Base-by-base conservation (phyloP, 2,797 vertebrate genomes). In the Chelon labrosus region DNA sequence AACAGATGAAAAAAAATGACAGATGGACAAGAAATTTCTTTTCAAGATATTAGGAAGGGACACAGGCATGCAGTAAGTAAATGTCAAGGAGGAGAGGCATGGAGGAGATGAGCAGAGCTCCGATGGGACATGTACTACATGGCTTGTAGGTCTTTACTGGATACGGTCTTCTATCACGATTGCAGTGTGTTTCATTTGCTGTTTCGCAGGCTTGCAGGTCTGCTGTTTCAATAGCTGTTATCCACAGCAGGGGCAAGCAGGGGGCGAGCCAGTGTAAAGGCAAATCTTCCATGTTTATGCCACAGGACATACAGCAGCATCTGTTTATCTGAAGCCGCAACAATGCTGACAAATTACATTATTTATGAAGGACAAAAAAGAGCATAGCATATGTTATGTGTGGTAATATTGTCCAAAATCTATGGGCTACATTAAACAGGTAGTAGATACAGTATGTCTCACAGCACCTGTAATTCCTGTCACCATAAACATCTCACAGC, bases 1-100 rank as follows among this genome's bases (percentile, higher is more conserved):
- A 78, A 80, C 20, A 86, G 65, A 91, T 89, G 81, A 89, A 82
- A 82, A 84, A 86, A 86, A 90, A 89, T 84, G 87, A 91, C 89
- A 90, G 91, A 92, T 91, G 83, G 87, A 90, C 84, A 81, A 72
- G 77, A 56, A 73, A 82, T 86, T 80, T 89, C 73, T 82, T 87
- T 88, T 75, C 86, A 90, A 91, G 79, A 86, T 86, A 89, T 90
- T 87, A 89, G 80, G 79, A 77, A 56, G 57, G 65, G 78, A 88
- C 83, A 85, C 71, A 63, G 79, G 65, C 80, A 82, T 66, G 78
- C 74, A 77, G 90, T 88, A 89, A 91, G 91, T 83, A 92, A 91
- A 91, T 90, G 89, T 88, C 85, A 90, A 80, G 57, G 66, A 73
- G 67, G 54, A 88, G 75, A 74, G 61, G 68, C 79, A 77, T 25